Evolutionary conservation across 2,113 vertebrate genomes (phyloP).

Genomic region (Alaudala cheleensis): DNA sequence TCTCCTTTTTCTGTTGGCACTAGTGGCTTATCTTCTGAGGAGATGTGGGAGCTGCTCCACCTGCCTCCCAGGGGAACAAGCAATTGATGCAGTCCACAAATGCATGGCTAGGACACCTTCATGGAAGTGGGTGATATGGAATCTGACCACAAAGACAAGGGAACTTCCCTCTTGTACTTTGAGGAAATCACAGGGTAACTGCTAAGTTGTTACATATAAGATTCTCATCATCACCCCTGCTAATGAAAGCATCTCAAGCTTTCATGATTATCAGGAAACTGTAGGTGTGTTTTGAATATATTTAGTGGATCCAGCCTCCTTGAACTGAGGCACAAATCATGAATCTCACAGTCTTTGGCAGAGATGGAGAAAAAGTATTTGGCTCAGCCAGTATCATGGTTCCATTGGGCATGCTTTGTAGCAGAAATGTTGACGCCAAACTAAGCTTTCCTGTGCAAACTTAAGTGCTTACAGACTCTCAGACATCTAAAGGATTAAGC

Average conservation of each 20-base stretch:
- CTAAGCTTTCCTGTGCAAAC: slow-evolving; percentile 65
- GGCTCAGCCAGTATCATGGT: slow-evolving; percentile 54
- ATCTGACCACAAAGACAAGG: neutral
- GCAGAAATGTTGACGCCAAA: slow-evolving; percentile 60
- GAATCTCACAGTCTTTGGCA: slow-evolving; percentile 40
- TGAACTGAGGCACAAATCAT: neutral
- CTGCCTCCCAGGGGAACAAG: neutral
- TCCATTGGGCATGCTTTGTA: slow-evolving; percentile 58
- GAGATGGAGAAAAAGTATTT: slow-evolving; percentile 38
- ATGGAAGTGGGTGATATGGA: neutral
- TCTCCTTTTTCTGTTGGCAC: neutral
- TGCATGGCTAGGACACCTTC: neutral
- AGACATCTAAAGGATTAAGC: slow-evolving; percentile 64
- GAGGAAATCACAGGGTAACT: neutral
- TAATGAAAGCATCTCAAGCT: neutral
- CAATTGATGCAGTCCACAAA: neutral
- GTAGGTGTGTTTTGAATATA: neutral
- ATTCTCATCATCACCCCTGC: neutral
- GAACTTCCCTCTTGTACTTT: neutral
- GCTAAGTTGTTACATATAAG: neutral
- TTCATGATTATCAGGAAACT: neutral
- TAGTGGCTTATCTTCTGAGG: neutral
- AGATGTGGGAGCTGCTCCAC: neutral
- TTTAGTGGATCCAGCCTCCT: neutral
- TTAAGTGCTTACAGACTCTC: slow-evolving; percentile 38